A percentile compares a stretch with the other conserved stretches of the same genome.
These are phyloP conservation scores for Scaptodrosophila lebanonensis DNA, from an alignment of 1,140 invertebrate genomes.

Conservation along the genomic window DNA sequence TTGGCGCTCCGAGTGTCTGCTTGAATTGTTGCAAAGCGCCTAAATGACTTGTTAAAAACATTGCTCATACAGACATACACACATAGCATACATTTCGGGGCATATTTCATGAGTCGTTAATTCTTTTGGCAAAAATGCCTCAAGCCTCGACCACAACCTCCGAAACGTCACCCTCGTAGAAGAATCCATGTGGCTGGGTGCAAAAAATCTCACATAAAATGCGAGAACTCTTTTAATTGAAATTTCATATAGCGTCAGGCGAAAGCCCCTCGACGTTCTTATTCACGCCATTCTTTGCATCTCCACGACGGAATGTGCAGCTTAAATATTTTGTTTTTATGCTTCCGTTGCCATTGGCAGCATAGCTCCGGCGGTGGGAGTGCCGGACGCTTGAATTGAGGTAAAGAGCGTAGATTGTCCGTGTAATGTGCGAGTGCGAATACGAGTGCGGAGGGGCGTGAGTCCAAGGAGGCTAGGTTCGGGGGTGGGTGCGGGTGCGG, in stretches of 20 bases:
- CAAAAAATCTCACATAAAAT: constrained; percentile 24
- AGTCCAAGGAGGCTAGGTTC: background rate
- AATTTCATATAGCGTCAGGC: constrained; percentile 51
- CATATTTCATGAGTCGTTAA: constrained; percentile 65
- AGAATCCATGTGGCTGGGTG: constrained; percentile 32
- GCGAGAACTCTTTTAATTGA: constrained; percentile 63
- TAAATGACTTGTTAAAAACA: background rate
- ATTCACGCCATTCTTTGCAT: no score
- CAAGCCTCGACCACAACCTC: no score
- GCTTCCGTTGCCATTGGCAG: constrained; percentile 44
- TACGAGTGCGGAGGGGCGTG: constrained; percentile 25
- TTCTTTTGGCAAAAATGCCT: constrained; percentile 31
- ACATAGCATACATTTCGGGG: constrained; percentile 56
- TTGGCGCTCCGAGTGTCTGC: background rate
- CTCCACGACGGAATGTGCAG: constrained; percentile 30
- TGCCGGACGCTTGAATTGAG: constrained; percentile 17
- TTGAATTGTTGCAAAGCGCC: background rate
- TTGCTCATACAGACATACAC: background rate
- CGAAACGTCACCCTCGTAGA: no score
- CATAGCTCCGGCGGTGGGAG: no score
- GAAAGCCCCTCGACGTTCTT: background rate
- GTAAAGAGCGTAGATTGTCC: constrained; percentile 54
- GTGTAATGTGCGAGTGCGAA: constrained; percentile 31
- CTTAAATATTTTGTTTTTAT: constrained; percentile 65
- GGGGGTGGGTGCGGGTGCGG: no score